Evolutionary conservation across 2,113 vertebrate genomes (phyloP), one percentile per base, ranked within the genome.

Genomic region (Cyprinodon variegatus): DNA sequence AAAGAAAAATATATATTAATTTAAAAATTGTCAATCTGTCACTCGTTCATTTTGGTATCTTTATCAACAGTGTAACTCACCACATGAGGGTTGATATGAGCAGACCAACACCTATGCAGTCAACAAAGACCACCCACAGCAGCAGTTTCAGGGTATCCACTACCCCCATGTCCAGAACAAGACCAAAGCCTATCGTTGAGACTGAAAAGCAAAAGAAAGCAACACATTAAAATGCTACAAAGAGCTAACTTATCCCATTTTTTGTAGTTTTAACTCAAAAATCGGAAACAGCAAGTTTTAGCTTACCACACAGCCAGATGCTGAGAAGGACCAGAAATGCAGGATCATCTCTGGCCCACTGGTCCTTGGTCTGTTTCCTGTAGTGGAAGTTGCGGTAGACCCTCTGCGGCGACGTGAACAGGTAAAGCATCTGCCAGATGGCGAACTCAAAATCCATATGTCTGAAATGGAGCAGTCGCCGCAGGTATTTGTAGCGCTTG

Each of bases 381-480:
- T 99, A 99, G 87, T 99, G 98, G 53, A 99, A 99, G 91, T 99
- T 99, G 77, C 98, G 96, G 72, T 99, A 99, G 37, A 99, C 98
- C 72, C 95, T 95, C 93, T 99, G 98, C 0, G 98, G 98, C 0
- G 98, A 98, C 0, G 97, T 98, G 57, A 99, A 98, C 40, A 99
- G 93, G 90, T 99, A 99, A 3, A 99, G 93, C 98, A 99, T 99
- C 92, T 99, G 98, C 98, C 98, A 99, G 3, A 96, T 11, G 0
- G 98, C 98, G 40, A 99, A 99, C 66, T 99, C 98, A 68, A 99
- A 99, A 93, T 99, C 98, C 98, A 99, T 99, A 87, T 97, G 96
- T 45, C 88, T 91, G 85, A 98, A 95, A 64, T 96, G 96, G 61
- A 99, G 90, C 68, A 99, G 95, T 53, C 98, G 91, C 20, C 98